These are phyloP conservation scores for Drosophila parvula DNA, from an alignment of 1,140 invertebrate species.

Conservation along the genomic window DNA sequence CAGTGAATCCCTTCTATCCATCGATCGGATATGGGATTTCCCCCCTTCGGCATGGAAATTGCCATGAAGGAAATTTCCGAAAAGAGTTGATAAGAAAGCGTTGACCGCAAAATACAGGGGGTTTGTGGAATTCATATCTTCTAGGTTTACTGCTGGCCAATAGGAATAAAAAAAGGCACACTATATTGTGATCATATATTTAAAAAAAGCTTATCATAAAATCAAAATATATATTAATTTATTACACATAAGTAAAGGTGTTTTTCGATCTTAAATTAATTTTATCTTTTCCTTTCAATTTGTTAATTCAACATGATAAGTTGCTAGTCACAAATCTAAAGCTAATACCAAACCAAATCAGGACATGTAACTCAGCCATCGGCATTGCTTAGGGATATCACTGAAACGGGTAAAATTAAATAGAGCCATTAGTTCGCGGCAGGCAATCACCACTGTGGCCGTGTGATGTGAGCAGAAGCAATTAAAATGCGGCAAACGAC, in stretches of 20 bases:
- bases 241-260: too few species aligned
- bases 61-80: not conserved
- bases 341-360: not conserved
- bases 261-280: too few species aligned
- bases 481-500: conserved; percentile 82
- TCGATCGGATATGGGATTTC: not conserved
- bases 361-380: too few species aligned
- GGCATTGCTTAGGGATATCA: not conserved
- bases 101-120: not conserved
- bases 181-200: too few species aligned
- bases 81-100: not conserved
- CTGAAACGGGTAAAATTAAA: too few species aligned
- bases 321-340: too few species aligned
- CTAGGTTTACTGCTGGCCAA: not conserved
- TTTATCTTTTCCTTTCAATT: not conserved
- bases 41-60: not conserved
- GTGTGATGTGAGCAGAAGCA: conserved; percentile 71
- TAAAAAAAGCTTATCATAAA: too few species aligned
- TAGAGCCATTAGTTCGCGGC: conserved; percentile 3
- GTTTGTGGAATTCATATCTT: not conserved
- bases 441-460: conserved; percentile 22
- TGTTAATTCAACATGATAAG: too few species aligned
- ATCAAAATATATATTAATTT: too few species aligned
- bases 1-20: conserved; percentile 5
- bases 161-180: not conserved